These are phyloP conservation scores for Pseudoips prasinana DNA, from an alignment of 2,888 invertebrate genomes.

Conservation along the genomic window DNA sequence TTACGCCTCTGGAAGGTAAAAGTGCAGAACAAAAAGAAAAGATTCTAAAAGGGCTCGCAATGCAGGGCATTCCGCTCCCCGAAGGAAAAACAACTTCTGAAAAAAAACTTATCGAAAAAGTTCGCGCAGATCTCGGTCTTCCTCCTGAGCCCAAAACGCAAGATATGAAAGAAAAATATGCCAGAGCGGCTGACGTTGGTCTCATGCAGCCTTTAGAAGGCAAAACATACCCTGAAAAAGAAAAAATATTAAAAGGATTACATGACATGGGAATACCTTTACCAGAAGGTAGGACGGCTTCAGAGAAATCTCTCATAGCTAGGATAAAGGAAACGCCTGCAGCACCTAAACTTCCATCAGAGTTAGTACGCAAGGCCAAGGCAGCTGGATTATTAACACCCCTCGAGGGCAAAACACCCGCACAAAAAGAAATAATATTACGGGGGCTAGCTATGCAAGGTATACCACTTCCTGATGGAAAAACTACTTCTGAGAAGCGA, in stretches of 20 bases:
- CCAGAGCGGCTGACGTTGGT: conserved; percentile 19
- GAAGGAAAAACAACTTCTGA: conserved; percentile 1
- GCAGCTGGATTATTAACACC: too few relatives aligned
- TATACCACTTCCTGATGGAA: conserved; percentile 25
- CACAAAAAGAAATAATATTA: conserved; percentile 36
- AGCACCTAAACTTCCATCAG: too few relatives aligned
- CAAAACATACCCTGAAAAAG: conserved; percentile 20
- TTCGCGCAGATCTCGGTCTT: not conserved
- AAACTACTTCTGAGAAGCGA: conserved; percentile 13
- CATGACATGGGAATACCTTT: conserved; percentile 16
- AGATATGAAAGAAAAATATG: conserved; percentile 8
- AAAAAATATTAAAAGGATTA: conserved; percentile 19
- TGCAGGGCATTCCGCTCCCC: conserved; percentile 27
- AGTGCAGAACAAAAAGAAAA: conserved; percentile 30
- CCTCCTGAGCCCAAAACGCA: conserved; percentile 7
- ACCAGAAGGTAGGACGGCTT: conserved; percentile 14
- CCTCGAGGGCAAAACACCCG: conserved; percentile 30
- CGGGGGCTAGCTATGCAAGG: conserved; percentile 32
- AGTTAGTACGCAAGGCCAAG: too few relatives aligned
- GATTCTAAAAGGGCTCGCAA: conserved; percentile 23
- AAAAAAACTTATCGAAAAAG: conserved; percentile 7
- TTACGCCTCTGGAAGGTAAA: conserved; percentile 28
- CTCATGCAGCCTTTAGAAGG: conserved; percentile 13
- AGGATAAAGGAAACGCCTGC: conserved; percentile 1
- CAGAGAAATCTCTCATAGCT: too few relatives aligned